Evolutionary conservation across 1,140 invertebrate genomes (phyloP).

Genomic region (Neelides sp.): DNA sequence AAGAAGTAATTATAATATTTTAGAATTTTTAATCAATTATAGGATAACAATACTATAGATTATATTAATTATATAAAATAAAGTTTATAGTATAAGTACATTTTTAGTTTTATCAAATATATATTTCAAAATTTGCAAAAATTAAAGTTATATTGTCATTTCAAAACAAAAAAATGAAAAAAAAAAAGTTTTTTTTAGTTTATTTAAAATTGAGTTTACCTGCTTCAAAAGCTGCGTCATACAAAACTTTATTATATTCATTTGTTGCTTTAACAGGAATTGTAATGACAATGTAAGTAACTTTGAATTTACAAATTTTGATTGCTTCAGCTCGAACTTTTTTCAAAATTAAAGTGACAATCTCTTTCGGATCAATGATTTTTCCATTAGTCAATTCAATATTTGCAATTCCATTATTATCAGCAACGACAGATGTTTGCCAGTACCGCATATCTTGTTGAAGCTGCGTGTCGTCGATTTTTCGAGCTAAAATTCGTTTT

Average conservation of each 20-base stretch:
- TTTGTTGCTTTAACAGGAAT: slow-evolving; percentile 98
- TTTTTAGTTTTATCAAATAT: no score
- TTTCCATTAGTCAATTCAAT: slow-evolving; percentile 35
- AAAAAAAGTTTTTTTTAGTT: no score
- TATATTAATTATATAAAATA: no score
- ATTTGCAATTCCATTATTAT: slow-evolving; percentile 18
- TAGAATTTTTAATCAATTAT: no score
- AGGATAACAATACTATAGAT: no score
- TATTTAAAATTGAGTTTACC: slow-evolving; percentile 94
- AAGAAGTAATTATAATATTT: no score
- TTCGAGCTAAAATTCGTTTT: slow-evolving; percentile 44
- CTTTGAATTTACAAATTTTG: slow-evolving; percentile 33
- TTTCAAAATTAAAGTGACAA: slow-evolving; percentile 40
- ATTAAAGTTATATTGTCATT: no score
- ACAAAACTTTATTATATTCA: slow-evolving; percentile 93
- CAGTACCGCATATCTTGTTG: slow-evolving; percentile 45
- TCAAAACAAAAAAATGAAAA: no score
- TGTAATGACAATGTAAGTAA: slow-evolving; percentile 95
- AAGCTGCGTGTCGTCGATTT: slow-evolving; percentile 41
- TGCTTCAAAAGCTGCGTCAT: slow-evolving; percentile 75
- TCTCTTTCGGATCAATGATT: slow-evolving; percentile 40
- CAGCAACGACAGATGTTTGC: slow-evolving; percentile 12
- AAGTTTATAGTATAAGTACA: no score
- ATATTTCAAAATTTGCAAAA: no score
- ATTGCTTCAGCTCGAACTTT: slow-evolving; percentile 37